Percentiles rank a stretch among this genome's conserved stretches.
Evolutionary conservation across 1,140 invertebrate genomes (phyloP).

Genomic region (Hylaeus volcanicus): DNA sequence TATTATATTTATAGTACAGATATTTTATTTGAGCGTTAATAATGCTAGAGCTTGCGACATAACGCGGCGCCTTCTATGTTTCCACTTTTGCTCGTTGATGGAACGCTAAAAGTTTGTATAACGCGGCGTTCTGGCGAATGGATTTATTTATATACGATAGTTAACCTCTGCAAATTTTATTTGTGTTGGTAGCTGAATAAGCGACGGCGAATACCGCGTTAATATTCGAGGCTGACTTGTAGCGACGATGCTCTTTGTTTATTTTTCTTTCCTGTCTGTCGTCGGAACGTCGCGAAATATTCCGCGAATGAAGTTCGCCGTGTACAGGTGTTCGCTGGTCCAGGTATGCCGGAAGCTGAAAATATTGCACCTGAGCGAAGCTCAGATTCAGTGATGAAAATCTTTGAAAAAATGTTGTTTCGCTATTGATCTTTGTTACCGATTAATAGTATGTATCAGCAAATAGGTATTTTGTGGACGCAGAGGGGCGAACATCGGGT

Average conservation of each 20-base stretch:
- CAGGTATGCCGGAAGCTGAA: no score
- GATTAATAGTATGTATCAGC: no score
- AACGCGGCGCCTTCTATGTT: constrained; percentile 43
- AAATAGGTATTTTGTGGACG: no score
- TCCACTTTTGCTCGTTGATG: constrained; percentile 28
- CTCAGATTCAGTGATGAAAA: no score
- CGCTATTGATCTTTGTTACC: no score
- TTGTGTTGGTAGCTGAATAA: neutral
- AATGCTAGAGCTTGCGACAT: constrained; percentile 38
- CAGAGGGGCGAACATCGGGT: no score
- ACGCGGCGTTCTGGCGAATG: neutral
- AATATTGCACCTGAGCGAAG: no score
- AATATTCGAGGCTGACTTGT: neutral
- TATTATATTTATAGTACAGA: constrained; percentile 66
- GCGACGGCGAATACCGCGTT: neutral
- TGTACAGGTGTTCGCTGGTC: neutral
- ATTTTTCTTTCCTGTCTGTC: neutral
- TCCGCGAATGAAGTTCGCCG: constrained; percentile 27
- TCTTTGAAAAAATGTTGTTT: no score
- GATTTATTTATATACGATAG: constrained; percentile 27
- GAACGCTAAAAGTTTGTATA: neutral
- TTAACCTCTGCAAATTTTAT: constrained; percentile 30
- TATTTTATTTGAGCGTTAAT: constrained; percentile 72
- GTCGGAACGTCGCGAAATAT: neutral
- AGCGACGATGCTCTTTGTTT: no score